phyloP scores from a whole-genome alignment of 2,888 invertebrate species.

The Toxonevra muliebris region DNA sequence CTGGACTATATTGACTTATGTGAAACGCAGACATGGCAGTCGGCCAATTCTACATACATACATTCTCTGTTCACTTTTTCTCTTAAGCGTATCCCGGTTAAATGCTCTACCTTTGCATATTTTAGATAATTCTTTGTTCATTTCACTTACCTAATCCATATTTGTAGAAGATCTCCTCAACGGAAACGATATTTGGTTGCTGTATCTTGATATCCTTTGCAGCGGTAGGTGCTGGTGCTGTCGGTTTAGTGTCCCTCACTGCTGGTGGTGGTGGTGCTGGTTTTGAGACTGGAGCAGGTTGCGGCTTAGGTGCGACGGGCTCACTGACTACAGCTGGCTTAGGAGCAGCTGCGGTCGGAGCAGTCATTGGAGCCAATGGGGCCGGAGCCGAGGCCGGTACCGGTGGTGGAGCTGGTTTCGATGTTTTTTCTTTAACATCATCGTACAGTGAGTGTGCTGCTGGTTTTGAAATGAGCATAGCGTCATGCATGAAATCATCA shows the following conservation, averaged over 20 bases:
- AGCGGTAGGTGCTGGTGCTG: constrained; percentile 17
- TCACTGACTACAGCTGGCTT: constrained; percentile 32
- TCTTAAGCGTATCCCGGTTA: too few species aligned
- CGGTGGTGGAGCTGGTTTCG: constrained; percentile 36
- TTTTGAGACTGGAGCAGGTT: constrained; percentile 23
- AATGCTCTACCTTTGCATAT: neutral
- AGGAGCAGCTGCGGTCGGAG: constrained; percentile 36
- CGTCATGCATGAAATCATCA: constrained; percentile 39
- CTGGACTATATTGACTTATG: too few species aligned
- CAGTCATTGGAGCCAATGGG: constrained; percentile 28
- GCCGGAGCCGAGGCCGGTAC: constrained; percentile 25
- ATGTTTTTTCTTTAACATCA: constrained; percentile 35
- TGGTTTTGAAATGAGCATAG: neutral
- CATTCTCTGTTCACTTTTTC: too few species aligned
- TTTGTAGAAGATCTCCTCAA: constrained; percentile 73
- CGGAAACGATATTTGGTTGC: constrained; percentile 62
- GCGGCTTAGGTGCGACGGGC: constrained; percentile 26
- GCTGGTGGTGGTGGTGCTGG: constrained; percentile 37
- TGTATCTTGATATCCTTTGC: constrained; percentile 36
- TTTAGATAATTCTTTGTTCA: neutral
- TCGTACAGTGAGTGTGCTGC: constrained; percentile 26
- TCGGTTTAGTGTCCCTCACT: constrained; percentile 15
- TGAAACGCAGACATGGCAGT: too few species aligned
- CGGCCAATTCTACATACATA: too few species aligned
- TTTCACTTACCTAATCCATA: constrained; percentile 72